Evolutionary conservation across 2,797 vertebrate genomes (phyloP).

Genomic region (Melanotaenia parkinsoni): DNA sequence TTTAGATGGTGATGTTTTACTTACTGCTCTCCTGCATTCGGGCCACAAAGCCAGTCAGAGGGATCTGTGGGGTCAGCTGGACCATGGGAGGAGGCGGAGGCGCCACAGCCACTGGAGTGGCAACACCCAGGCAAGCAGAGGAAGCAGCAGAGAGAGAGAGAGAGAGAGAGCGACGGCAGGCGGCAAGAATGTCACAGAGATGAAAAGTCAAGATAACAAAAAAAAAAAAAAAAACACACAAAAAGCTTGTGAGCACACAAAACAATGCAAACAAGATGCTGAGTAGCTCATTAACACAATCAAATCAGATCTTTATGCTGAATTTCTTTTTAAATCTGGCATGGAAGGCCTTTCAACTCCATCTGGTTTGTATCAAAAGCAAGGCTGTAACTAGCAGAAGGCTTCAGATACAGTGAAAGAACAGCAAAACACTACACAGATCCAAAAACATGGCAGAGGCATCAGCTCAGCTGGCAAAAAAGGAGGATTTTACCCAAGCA

Average conservation of each 20-base stretch:
- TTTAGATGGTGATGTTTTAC: slow-evolving; percentile 73
- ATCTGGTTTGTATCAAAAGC: slow-evolving; percentile 35
- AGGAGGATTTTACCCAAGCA: slow-evolving; percentile 17
- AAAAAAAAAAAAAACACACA: neutral
- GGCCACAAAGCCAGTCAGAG: slow-evolving; percentile 99
- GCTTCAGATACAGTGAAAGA: slow-evolving; percentile 12
- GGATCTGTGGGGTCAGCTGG: slow-evolving; percentile 99
- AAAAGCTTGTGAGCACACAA: slow-evolving; percentile 53
- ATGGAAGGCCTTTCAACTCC: slow-evolving; percentile 31
- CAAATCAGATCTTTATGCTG: slow-evolving; percentile 40
- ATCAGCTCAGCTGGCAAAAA: slow-evolving; percentile 3
- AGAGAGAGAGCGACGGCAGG: slow-evolving; percentile 14
- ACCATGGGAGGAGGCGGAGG: slow-evolving; percentile 98
- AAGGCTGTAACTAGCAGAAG: slow-evolving; percentile 21
- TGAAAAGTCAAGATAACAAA: slow-evolving; percentile 17
- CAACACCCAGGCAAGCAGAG: slow-evolving; percentile 74
- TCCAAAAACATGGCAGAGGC: slow-evolving; percentile 18
- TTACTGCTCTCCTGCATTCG: slow-evolving; percentile 99
- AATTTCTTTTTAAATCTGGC: slow-evolving; percentile 28
- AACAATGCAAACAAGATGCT: slow-evolving; percentile 46
- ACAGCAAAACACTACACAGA: slow-evolving; percentile 23
- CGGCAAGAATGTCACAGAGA: slow-evolving; percentile 14
- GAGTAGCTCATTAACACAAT: slow-evolving; percentile 41
- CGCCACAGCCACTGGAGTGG: slow-evolving; percentile 93
- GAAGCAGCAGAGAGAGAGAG: slow-evolving; percentile 26